Evolutionary conservation across 2,113 vertebrate genomes (phyloP).

Genomic region (Archocentrus centrarchus): DNA sequence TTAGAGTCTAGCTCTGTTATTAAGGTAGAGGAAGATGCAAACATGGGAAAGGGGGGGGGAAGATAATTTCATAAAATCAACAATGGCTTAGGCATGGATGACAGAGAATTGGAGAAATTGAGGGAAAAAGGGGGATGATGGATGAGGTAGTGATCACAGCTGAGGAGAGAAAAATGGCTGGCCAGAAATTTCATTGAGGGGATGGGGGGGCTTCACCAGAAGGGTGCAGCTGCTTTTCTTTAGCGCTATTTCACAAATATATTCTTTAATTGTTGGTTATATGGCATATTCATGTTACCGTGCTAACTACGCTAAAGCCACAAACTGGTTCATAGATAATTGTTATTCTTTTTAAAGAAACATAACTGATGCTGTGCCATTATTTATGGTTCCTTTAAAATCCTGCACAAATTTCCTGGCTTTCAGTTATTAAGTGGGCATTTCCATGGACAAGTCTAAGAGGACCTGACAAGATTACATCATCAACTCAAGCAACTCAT

Average conservation of each 20-base stretch:
- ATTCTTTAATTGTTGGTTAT: conserved; percentile 12
- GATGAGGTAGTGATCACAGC: conserved; percentile 45
- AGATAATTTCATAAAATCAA: conserved; percentile 71
- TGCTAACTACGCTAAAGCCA: neutral
- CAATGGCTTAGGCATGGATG: conserved; percentile 55
- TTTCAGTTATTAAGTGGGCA: neutral
- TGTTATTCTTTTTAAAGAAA: neutral
- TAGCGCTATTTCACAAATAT: conserved; percentile 13
- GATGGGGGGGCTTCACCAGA: conserved; percentile 39
- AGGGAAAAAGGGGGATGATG: neutral
- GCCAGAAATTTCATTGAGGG: conserved; percentile 43
- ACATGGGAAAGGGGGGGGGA: conserved; percentile 17
- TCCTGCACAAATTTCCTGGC: neutral
- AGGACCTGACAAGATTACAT: neutral
- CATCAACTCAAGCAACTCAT: neutral
- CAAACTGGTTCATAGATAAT: neutral
- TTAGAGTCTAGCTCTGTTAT: conserved; percentile 33
- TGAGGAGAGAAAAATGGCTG: conserved; percentile 52
- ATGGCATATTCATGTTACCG: neutral
- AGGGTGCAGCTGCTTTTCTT: conserved; percentile 60
- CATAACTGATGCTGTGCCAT: neutral
- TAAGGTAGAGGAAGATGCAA: conserved; percentile 19
- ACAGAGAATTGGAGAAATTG: conserved; percentile 3
- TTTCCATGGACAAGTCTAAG: neutral
- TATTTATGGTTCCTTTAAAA: neutral